These are phyloP conservation scores for Pachypanchax playfairii DNA, from an alignment of 2,113 vertebrate genomes.

Conservation along the genomic window DNA sequence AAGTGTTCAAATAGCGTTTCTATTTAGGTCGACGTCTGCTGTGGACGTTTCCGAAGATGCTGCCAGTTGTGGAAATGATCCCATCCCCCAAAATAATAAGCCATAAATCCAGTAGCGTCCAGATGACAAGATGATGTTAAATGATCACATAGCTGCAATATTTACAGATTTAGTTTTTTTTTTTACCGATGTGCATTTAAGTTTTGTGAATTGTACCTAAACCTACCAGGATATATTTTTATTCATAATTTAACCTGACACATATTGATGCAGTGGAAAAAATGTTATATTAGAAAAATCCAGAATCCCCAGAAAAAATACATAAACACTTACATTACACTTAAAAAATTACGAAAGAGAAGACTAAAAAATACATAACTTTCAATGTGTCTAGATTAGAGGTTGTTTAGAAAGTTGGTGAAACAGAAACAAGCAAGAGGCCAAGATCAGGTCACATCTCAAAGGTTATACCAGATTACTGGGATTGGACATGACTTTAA, in stretches of 20 bases:
- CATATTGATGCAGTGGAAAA: background rate
- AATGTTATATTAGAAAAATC: background rate
- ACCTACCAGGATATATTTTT: background rate
- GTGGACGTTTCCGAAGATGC: constrained; percentile 36
- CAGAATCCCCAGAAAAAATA: background rate
- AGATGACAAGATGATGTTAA: constrained; percentile 35
- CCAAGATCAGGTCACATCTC: background rate
- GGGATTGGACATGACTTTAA: background rate
- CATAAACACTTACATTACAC: background rate
- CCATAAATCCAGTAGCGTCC: constrained; percentile 51
- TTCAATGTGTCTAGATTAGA: too few species aligned
- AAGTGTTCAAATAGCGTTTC: background rate
- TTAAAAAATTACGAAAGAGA: background rate
- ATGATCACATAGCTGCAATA: constrained; percentile 21
- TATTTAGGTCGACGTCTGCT: background rate
- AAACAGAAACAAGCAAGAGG: background rate
- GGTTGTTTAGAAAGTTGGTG: too few species aligned
- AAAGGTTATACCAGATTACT: background rate
- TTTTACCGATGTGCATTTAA: background rate
- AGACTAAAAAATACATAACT: too few species aligned
- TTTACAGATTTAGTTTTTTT: constrained; percentile 6
- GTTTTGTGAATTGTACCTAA: background rate
- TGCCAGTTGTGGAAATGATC: constrained; percentile 35
- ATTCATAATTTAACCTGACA: background rate
- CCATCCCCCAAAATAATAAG: constrained; percentile 64